phyloP scores from a whole-genome alignment of 2,797 vertebrate species.

The Glyptemys insculpta region DNA sequence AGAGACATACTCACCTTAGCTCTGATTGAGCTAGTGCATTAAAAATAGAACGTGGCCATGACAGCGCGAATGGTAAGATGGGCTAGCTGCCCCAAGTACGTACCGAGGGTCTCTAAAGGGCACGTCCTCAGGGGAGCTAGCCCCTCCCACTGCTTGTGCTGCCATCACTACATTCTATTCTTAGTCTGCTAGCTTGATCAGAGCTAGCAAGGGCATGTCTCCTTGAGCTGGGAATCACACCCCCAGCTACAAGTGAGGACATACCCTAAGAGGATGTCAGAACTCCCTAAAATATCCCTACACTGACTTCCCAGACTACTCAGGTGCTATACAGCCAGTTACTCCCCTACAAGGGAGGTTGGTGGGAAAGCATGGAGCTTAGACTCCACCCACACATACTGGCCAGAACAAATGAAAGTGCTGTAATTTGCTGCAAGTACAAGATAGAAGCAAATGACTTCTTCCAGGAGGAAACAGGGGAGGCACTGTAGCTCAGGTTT shows the following conservation, averaged over 20 bases:
- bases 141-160: neutral
- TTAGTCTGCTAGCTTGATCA: neutral
- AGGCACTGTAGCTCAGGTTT: neutral
- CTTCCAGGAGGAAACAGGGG: constrained; percentile 33
- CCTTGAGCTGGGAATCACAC: too few relatives aligned
- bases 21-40: too few relatives aligned
- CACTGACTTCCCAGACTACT: neutral
- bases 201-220: too few relatives aligned
- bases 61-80: too few relatives aligned
- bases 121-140: neutral
- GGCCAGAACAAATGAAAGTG: constrained; percentile 50
- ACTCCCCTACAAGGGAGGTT: constrained; percentile 38
- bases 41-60: too few relatives aligned
- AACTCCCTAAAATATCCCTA: constrained; percentile 41
- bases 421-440: constrained; percentile 54
- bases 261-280: neutral
- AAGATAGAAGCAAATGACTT: constrained; percentile 39
- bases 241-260: neutral
- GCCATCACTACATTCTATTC: neutral
- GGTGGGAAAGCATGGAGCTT: neutral
- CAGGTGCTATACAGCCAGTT: neutral
- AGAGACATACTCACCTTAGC: too few relatives aligned
- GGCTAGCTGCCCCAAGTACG: too few relatives aligned
- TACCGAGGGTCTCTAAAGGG: too few relatives aligned
- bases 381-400: constrained; percentile 47